phyloP scores from a whole-genome alignment of 2,888 invertebrate genomes.

The Mesorhabditis belari region DNA sequence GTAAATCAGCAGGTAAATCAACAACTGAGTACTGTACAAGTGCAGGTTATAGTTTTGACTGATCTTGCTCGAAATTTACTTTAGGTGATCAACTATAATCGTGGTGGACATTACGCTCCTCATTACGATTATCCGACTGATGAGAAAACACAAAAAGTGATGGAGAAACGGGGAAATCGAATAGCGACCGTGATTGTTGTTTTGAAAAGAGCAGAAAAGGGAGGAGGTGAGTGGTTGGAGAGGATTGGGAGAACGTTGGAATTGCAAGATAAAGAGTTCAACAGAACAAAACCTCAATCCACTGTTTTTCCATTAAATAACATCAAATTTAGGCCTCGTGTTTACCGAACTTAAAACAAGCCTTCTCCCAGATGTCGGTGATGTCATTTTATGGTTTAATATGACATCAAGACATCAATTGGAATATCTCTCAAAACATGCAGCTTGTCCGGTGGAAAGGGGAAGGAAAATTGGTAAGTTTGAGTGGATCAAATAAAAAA shows the following conservation, averaged over 20 bases:
- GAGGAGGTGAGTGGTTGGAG: slow-evolving; percentile 21
- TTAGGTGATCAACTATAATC: slow-evolving; percentile 27
- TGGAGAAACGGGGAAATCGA: slow-evolving; percentile 28
- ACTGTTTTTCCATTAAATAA: too few relatives aligned
- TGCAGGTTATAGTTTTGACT: too few relatives aligned
- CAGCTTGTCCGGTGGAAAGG: slow-evolving; percentile 28
- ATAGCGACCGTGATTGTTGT: slow-evolving; percentile 37
- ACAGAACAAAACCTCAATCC: too few relatives aligned
- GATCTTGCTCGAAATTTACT: slow-evolving; percentile 3
- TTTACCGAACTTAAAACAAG: slow-evolving; percentile 32
- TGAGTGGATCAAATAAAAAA: too few relatives aligned
- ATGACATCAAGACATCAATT: slow-evolving; percentile 15
- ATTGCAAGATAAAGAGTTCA: too few relatives aligned
- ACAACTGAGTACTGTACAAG: too few relatives aligned
- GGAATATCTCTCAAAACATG: slow-evolving; percentile 21
- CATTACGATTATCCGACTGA: slow-evolving; percentile 39
- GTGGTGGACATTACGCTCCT: slow-evolving; percentile 38
- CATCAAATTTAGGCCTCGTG: slow-evolving; percentile 17
- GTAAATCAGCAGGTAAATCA: too few relatives aligned
- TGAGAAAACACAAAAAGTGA: slow-evolving; percentile 20
- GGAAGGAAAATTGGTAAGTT: slow-evolving; percentile 34
- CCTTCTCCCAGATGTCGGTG: slow-evolving; percentile 33
- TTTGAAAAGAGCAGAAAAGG: slow-evolving; percentile 29
- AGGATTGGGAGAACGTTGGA: too few relatives aligned
- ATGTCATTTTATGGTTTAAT: slow-evolving; percentile 40